phyloP scores from a whole-genome alignment of 2,797 vertebrate species.

The Schizopygopsis pylzovi region DNA sequence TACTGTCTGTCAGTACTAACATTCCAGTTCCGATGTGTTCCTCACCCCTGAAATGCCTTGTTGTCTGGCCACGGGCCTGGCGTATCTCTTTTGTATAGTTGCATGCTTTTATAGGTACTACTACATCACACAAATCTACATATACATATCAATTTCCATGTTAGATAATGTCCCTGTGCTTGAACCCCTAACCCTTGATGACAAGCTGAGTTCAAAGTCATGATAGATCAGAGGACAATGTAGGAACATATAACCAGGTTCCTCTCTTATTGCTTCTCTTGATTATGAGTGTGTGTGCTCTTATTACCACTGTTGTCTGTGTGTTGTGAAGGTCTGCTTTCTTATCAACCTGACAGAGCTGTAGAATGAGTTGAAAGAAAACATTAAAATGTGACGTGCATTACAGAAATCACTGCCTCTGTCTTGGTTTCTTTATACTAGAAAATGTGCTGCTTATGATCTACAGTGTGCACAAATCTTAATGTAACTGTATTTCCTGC shows the following conservation, averaged over 20 bases:
- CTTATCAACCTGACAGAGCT: constrained; percentile 65
- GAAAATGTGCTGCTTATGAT: neutral
- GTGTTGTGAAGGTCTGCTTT: constrained; percentile 66
- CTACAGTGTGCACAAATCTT: neutral
- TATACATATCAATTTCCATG: constrained; percentile 59
- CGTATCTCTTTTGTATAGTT: constrained; percentile 66
- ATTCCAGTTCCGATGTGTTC: constrained; percentile 66
- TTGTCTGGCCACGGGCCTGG: constrained; percentile 53
- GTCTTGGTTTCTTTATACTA: constrained; percentile 28
- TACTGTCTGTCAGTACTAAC: constrained; percentile 64
- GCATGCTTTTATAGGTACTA: constrained; percentile 68
- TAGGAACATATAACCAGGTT: constrained; percentile 20
- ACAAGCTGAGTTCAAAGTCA: constrained; percentile 51
- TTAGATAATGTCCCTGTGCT: constrained; percentile 54
- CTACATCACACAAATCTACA: constrained; percentile 61
- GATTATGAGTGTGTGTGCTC: constrained; percentile 38
- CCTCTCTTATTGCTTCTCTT: constrained; percentile 24
- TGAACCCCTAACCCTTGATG: constrained; percentile 46
- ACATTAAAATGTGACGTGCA: constrained; percentile 70
- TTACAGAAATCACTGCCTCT: constrained; percentile 52
- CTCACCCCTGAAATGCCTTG: constrained; percentile 65
- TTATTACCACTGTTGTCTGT: constrained; percentile 57
- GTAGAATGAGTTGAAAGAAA: constrained; percentile 65
- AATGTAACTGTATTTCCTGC: neutral
- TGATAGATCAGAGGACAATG: constrained; percentile 23